Conservation (phyloP, 2,113 vertebrate genomes). For the Zeus faber region DNA sequence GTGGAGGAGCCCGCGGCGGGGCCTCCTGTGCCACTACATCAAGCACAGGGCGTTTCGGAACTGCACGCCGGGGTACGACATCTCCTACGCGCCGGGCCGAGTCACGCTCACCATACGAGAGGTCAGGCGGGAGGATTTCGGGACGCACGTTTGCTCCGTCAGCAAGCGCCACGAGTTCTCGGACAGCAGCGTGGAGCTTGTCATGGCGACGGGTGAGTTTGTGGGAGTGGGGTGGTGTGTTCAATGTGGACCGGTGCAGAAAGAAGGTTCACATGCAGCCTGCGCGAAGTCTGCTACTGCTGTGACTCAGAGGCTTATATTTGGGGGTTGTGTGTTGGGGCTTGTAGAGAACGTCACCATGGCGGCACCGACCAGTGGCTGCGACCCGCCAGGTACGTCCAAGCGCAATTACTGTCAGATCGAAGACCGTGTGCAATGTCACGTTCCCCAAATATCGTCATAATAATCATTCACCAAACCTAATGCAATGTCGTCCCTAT, state of each 20-base stretch:
- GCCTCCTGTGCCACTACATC: constrained; percentile 75
- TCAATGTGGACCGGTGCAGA: too few relatives aligned
- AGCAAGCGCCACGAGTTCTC: constrained; percentile 68
- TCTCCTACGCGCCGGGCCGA: constrained; percentile 56
- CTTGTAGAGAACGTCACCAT: neutral
- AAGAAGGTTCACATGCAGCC: too few relatives aligned
- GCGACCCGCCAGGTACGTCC: neutral
- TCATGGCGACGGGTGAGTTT: constrained; percentile 51
- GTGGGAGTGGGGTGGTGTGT: neutral
- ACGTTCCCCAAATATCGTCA: neutral
- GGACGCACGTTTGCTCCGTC: constrained; percentile 69
- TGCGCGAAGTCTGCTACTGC: too few relatives aligned
- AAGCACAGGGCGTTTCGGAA: constrained; percentile 73
- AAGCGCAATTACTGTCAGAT: neutral
- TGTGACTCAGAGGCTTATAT: too few relatives aligned
- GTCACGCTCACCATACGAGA: constrained; percentile 57
- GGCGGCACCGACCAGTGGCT: neutral
- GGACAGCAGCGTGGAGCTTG: constrained; percentile 59
- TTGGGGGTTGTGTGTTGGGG: neutral
- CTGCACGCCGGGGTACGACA: constrained; percentile 65
- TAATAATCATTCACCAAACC: neutral
- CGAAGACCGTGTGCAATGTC: neutral
- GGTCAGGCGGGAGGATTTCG: constrained; percentile 51
- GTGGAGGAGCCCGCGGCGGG: constrained; percentile 64
- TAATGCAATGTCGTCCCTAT: neutral